Base-by-base conservation (phyloP, 2,888 invertebrate genomes). In the Erannis defoliaria region DNA sequence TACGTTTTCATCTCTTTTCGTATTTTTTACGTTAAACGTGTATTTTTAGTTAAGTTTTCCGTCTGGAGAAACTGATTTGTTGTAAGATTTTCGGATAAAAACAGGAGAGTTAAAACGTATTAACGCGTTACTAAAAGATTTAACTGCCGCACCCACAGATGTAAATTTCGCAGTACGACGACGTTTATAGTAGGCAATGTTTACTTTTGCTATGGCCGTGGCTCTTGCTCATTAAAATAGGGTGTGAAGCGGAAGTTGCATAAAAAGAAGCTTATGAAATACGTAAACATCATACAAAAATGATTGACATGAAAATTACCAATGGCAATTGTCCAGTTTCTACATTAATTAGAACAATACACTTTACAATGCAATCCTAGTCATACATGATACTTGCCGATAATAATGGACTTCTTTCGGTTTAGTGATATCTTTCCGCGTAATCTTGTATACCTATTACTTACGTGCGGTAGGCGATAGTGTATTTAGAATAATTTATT, bases 121-220 rank as follows among this genome's bases (percentile, higher is more conserved):
- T 56, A 45, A 45, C 51, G 53, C 31, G 16, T 53, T 38, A 40
- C 14, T 59, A 54, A 59, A 59, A 38, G 53, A 40, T 54, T 43
- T 60, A 49, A 60, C 40, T 55, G 37, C 54, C 49, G 35, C 48
- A 43, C 37, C 29, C 37, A 33, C 31, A 29, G 49, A 40, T 48
- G 43, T 60, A 55, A 49, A 60, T 60, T 54, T 29, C 37, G 37
- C 29, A 53, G 26, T 29, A 49, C 42, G 54, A 49, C 42, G 54
- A 55, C 49, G 54, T 60, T 60, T 35, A 55, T 60, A 40, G 59
- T 42, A 42, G 26, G 35, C 35, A 35, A 19, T 60, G 54, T 60
- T 60, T 60, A 60, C 60, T 23, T 54, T 57, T 26, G 26, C 1
- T 38, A 40, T 19, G 16, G 18, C 31, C 29, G 21, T 53, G 38